Evolutionary conservation across 2,113 vertebrate genomes (phyloP), one percentile per base, ranked within the genome.

Genomic region (Rousettus leschenaultii): DNA sequence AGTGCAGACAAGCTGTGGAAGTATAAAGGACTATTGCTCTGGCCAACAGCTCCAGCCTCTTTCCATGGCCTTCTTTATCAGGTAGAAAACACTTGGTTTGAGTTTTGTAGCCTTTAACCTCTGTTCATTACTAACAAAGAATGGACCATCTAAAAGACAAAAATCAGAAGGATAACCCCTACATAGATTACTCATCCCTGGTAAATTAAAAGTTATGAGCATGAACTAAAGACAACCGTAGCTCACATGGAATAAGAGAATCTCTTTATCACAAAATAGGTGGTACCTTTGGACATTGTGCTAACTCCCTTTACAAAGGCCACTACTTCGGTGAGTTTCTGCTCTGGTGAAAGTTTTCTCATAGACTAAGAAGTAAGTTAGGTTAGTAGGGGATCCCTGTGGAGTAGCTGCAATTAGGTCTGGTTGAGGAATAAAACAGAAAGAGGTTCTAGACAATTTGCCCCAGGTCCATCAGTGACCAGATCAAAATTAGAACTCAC

Each of bases 401-500:
- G 57, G 30, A 45, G 21, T 63, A 26, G 35, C 2, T 87, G 24
- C 51, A 53, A 79, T 51, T 80, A 55, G 59, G 12, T 83, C 74
- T 38, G 86, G 28, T 14, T 40, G 61, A 86, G 2, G 13, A 79
- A 82, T n/a, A 78, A 94, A 88, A 77, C 1, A 48, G 59, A 82
- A 92, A 68, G 35, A 92, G 22, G 35, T 87, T 86, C 86, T 70
- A 70, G 63, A 94, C 35, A 38, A 65, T 65, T 75, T 86, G 11
- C 6, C 3, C 61, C 40, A 92, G 21, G 28, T 78, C 51, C 77
- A 13, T 57, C 33, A 9, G 30, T 30, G 83, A 75, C 55, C 55
- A 93, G 85, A 91, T 33, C 22, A 66, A 96, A 95, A 79, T 94
- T 14, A 65, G 28, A 89, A 80, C 48, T 79, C 51, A 79, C 68